Conservation (phyloP, 2,797 vertebrate genomes). For the Eurystomus glaucurus region DNA sequence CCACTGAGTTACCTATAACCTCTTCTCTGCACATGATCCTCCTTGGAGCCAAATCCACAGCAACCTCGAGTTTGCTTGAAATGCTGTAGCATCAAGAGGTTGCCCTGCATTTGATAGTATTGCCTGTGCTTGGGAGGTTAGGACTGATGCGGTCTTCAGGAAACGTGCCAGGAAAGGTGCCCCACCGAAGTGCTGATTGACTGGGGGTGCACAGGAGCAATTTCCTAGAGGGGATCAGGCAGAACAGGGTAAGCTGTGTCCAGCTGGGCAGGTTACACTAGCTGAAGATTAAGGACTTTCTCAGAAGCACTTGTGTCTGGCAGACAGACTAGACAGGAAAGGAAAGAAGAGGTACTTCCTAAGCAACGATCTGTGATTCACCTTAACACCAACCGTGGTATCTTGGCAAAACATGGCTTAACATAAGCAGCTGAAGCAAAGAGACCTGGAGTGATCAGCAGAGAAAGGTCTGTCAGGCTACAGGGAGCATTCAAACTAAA, state of each 20-base stretch:
- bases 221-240: neutral
- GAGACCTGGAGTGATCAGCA: neutral
- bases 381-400: neutral
- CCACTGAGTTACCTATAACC: neutral
- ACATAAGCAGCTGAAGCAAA: slow-evolving; percentile 17
- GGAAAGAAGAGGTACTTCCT: slow-evolving; percentile 23
- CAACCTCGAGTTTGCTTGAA: neutral
- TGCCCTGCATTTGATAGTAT: neutral
- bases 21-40: neutral
- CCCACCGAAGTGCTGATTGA: neutral
- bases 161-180: neutral
- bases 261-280: neutral
- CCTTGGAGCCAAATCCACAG: neutral
- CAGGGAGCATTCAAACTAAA: slow-evolving; percentile 18
- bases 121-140: neutral
- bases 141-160: neutral
- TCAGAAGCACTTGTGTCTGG: neutral
- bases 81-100: neutral
- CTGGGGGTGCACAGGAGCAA: neutral
- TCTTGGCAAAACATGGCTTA: neutral
- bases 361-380: neutral
- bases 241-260: neutral
- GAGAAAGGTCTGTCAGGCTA: neutral
- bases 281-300: neutral
- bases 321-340: neutral